phyloP scores from a whole-genome alignment of 2,113 vertebrate genomes.

The Hydrochoerus hydrochaeris region DNA sequence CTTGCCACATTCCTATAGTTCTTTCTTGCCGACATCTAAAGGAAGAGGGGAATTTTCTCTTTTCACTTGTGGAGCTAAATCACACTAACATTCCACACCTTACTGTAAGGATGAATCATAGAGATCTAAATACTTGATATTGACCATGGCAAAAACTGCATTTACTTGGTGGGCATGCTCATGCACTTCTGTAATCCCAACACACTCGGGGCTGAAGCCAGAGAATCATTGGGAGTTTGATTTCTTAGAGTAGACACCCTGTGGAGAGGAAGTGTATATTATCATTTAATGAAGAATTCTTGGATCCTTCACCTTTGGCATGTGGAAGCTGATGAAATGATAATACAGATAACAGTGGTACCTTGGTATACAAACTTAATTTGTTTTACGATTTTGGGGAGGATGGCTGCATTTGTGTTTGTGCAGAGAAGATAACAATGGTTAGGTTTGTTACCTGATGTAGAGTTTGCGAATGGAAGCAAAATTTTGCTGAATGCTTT shows the following conservation, averaged over 20 bases:
- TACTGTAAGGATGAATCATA: not conserved
- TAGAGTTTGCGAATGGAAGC: not conserved
- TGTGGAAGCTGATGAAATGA: not conserved
- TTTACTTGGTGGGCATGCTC: not conserved
- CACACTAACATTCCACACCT: not conserved
- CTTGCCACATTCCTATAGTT: not conserved
- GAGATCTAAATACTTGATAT: not conserved
- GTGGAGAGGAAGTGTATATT: not conserved
- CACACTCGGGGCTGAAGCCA: not conserved
- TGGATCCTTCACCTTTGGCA: not conserved
- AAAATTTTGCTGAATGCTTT: not conserved
- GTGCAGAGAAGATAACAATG: not conserved
- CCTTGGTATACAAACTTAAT: not conserved
- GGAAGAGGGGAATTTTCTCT: not conserved
- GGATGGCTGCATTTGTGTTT: not conserved
- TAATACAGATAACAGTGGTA: not conserved
- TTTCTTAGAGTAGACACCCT: not conserved
- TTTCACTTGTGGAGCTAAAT: constrained; percentile 21
- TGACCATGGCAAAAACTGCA: not conserved
- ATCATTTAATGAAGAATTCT: not conserved
- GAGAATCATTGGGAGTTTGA: not conserved
- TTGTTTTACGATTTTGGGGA: not conserved
- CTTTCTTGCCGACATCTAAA: not conserved
- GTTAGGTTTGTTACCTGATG: not conserved
- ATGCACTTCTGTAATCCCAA: not conserved